phyloP scores from a whole-genome alignment of 2,113 vertebrate genomes.

The Hymenochirus boettgeri region DNA sequence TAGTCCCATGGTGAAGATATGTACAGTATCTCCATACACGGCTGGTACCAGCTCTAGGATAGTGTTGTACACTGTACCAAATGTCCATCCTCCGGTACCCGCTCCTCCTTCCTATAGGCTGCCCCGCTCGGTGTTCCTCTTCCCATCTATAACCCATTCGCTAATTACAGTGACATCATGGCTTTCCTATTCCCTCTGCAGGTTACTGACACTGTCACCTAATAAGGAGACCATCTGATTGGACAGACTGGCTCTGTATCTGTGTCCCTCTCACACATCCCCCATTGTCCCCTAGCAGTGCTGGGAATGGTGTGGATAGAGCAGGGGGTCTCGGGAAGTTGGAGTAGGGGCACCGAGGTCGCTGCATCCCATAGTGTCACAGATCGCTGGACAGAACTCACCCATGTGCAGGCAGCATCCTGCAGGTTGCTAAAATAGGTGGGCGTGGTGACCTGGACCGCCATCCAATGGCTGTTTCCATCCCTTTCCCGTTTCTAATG shows the following conservation, averaged over 20 bases:
- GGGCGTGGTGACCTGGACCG: constrained; percentile 48
- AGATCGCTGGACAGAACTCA: background rate
- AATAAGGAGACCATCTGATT: too few relatives aligned
- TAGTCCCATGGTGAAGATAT: too few relatives aligned
- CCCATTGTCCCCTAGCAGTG: too few relatives aligned
- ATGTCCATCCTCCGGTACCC: background rate
- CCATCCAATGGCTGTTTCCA: constrained; percentile 46
- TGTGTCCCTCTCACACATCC: too few relatives aligned
- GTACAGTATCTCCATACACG: too few relatives aligned
- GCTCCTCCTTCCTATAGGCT: constrained; percentile 11
- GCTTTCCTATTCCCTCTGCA: background rate
- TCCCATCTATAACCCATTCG: constrained; percentile 10
- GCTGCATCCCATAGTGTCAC: too few relatives aligned
- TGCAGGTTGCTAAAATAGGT: constrained; percentile 29
- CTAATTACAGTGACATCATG: constrained; percentile 34
- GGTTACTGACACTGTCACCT: constrained; percentile 3
- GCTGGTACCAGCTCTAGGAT: constrained; percentile 8
- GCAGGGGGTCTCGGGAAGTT: too few relatives aligned
- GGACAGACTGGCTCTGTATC: too few relatives aligned
- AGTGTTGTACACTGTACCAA: too few relatives aligned
- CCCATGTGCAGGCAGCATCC: constrained; percentile 42
- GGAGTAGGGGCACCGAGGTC: too few relatives aligned
- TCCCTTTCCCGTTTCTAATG: constrained; percentile 65
- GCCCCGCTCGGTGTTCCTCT: background rate
- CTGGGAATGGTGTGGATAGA: too few relatives aligned